Percentiles rank a stretch among this genome's conserved stretches.
phyloP scores from a whole-genome alignment of 2,888 invertebrate genomes.

The Pammene fasciana region DNA sequence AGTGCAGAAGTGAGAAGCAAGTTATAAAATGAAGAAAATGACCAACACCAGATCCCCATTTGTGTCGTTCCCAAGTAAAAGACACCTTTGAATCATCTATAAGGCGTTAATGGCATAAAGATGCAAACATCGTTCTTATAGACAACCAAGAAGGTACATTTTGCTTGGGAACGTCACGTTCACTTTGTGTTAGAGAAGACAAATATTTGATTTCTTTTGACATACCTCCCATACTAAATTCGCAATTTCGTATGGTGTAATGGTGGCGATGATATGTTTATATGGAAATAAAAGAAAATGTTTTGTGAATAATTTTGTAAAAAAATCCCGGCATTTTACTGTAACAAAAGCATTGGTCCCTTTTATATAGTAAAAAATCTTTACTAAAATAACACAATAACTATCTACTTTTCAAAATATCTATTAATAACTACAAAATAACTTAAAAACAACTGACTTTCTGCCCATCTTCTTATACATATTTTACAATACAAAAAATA shows the following conservation, averaged over 20 bases:
- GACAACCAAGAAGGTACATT: not conserved
- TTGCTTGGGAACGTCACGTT: slow-evolving; percentile 6
- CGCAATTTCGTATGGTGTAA: slow-evolving; percentile 42
- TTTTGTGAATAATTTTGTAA: slow-evolving; percentile 40
- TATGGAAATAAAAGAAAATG: slow-evolving; percentile 43
- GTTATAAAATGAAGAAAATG: slow-evolving; percentile 29
- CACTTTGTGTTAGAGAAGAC: slow-evolving; percentile 17
- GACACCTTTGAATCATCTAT: not conserved
- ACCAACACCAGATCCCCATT: slow-evolving; percentile 22
- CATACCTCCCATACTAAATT: slow-evolving; percentile 68
- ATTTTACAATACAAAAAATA: no score
- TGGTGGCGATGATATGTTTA: slow-evolving; percentile 40
- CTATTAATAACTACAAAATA: not conserved
- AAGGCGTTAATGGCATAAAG: no score
- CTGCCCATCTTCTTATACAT: no score
- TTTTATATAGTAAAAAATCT: slow-evolving; percentile 12
- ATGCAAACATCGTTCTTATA: not conserved
- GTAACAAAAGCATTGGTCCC: slow-evolving; percentile 38
- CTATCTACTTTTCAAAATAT: not conserved
- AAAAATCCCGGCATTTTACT: slow-evolving; percentile 39
- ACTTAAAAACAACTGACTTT: not conserved
- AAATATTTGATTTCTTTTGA: slow-evolving; percentile 51
- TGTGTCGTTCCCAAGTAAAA: slow-evolving; percentile 4
- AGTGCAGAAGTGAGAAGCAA: slow-evolving; percentile 29
- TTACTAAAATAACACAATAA: not conserved